These are phyloP conservation scores for Orussus abietinus DNA, from an alignment of 1,140 invertebrate species.

Conservation along the genomic window DNA sequence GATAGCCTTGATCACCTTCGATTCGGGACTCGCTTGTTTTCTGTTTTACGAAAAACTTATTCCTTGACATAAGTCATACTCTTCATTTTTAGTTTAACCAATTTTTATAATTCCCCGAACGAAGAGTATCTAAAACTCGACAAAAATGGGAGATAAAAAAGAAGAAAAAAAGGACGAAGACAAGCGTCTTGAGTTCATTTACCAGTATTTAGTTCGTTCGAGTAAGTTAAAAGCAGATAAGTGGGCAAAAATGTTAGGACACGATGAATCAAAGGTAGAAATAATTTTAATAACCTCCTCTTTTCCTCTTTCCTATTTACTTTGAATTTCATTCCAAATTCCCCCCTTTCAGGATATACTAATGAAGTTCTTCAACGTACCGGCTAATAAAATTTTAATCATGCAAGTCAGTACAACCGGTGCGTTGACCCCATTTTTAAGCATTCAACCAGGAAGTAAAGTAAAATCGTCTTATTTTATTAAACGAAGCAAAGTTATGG, in stretches of 20 bases:
- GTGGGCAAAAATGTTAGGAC: slow-evolving; percentile 71
- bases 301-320: slow-evolving; percentile 9
- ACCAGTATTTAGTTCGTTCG: slow-evolving; percentile 34
- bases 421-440: slow-evolving; percentile 38
- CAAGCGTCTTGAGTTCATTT: slow-evolving; percentile 37
- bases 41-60: no score
- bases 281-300: background rate
- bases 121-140: no score
- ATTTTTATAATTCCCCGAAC: no score
- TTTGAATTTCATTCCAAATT: slow-evolving; percentile 9
- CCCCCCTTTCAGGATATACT: slow-evolving; percentile 52
- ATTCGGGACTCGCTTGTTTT: no score
- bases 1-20: no score
- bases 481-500: slow-evolving; percentile 51
- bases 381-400: slow-evolving; percentile 54
- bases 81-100: no score
- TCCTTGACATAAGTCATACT: no score
- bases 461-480: slow-evolving; percentile 64
- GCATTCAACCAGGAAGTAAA: slow-evolving; percentile 51
- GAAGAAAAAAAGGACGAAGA: slow-evolving; percentile 35
- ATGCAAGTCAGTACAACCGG: slow-evolving; percentile 55
- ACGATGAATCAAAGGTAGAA: slow-evolving; percentile 61
- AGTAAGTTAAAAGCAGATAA: slow-evolving; percentile 66
- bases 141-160: slow-evolving; percentile 27
- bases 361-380: slow-evolving; percentile 61